Base-by-base conservation (phyloP, 2,888 invertebrate genomes). In the Diarsia mendica region DNA sequence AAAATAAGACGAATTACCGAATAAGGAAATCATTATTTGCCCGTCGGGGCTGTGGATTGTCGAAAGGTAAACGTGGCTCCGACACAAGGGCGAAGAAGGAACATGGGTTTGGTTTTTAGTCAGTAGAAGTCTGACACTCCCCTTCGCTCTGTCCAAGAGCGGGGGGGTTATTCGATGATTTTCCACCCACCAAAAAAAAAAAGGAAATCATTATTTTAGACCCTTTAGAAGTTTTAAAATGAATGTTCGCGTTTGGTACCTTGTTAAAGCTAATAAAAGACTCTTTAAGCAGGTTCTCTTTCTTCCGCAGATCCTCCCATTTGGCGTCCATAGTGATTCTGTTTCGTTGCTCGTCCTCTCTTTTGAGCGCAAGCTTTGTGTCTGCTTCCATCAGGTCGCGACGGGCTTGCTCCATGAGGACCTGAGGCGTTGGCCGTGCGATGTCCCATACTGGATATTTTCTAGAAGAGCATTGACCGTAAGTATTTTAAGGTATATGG, bases 391-490 rank as follows among this genome's bases (percentile, higher is more conserved):
- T 93, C 3, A 97, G 92, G 73, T 97, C 97, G 18, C 96, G 94
- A 1, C 95, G 96, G 0, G 97, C 96, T 78, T 95, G 96, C 79
- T 97, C 97, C 90, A 97, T 94, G 75, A 97, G 92, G 6, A 97
- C 96, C 67, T 96, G 96, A 0, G 97, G 97, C 0, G 96, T 96
- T 0, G 95, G 94, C 1, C 97, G 96, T 0, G 97, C 96, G 0
- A 96, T 93, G 86, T 97, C 97, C 97, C 97, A 97, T 94, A 97
- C 97, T 89, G 97, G 97, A 91, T 97, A 97, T 88, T 97, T 97
- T 88, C 97, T 97, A 82, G 18, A 82, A 76, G 15, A 46, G 39
- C 1, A 69, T 20, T 28, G 48, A 18, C 4, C n/a, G 3, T 49
- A 46, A 20, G 13, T n/a, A n/a, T n/a, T n/a, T n/a, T 13, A 46